Evolutionary conservation across 2,797 vertebrate species (phyloP).

Genomic region (Paratrypauchen microcephalus): DNA sequence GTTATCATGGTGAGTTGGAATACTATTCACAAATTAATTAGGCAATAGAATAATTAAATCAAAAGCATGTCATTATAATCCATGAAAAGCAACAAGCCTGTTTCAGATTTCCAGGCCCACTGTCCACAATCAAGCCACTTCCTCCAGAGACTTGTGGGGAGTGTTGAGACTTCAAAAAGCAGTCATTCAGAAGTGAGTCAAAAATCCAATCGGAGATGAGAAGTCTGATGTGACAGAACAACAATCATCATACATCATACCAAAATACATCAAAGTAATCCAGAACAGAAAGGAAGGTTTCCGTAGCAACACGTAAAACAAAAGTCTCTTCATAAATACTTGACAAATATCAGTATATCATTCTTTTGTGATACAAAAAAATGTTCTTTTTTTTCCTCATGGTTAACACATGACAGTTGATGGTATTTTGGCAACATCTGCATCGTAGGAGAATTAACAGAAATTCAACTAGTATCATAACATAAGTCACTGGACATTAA

Average conservation of each 20-base stretch:
- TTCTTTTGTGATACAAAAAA: constrained; percentile 70
- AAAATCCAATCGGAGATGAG: constrained; percentile 56
- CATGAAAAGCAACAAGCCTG: constrained; percentile 55
- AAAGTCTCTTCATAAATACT: constrained; percentile 67
- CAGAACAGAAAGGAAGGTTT: constrained; percentile 55
- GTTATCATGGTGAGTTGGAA: constrained; percentile 65
- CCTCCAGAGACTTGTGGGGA: constrained; percentile 56
- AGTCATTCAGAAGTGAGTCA: constrained; percentile 56
- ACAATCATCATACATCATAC: constrained; percentile 62
- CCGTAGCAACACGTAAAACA: constrained; percentile 67
- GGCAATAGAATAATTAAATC: constrained; percentile 57
- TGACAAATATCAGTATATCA: constrained; percentile 69
- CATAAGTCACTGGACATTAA: constrained; percentile 63
- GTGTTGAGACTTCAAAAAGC: constrained; percentile 56
- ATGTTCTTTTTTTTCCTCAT: constrained; percentile 48
- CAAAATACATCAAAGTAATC: constrained; percentile 62
- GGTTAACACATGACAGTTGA: constrained; percentile 52
- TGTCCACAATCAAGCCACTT: constrained; percentile 51
- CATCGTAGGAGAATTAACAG: constrained; percentile 65
- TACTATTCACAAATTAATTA: constrained; percentile 72
- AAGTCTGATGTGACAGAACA: constrained; percentile 60
- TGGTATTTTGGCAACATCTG: constrained; percentile 68
- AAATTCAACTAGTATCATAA: constrained; percentile 65
- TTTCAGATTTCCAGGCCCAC: constrained; percentile 42
- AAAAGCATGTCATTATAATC: constrained; percentile 61